A percentile compares a stretch with the other conserved stretches of the same genome.
These are phyloP conservation scores for Merodon equestris DNA, from an alignment of 2,888 invertebrate genomes.

Conservation along the genomic window DNA sequence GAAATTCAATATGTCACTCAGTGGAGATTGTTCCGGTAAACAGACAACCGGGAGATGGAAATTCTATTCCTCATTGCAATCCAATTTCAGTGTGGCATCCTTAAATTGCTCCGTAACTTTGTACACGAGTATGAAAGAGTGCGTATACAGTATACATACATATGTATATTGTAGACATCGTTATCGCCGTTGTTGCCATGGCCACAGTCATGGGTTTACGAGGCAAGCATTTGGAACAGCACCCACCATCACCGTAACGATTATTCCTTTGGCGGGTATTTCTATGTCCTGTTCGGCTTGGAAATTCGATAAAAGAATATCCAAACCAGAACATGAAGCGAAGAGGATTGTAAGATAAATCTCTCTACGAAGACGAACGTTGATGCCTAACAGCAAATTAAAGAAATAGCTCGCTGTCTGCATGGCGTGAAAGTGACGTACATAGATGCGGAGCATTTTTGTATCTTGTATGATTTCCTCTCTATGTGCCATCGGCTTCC, in stretches of 20 bases:
- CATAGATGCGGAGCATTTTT: neutral
- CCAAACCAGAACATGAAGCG: slow-evolving; percentile 1
- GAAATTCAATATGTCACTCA: slow-evolving; percentile 58
- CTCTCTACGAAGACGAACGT: slow-evolving; percentile 3
- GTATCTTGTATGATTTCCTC: slow-evolving; percentile 24
- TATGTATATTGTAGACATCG: slow-evolving; percentile 24
- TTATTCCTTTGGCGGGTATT: slow-evolving; percentile 20
- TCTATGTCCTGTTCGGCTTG: slow-evolving; percentile 25
- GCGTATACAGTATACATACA: too few species aligned
- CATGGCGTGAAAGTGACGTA: slow-evolving; percentile 6
- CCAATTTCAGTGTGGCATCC: slow-evolving; percentile 58
- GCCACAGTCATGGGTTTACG: slow-evolving; percentile 6
- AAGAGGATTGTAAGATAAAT: neutral
- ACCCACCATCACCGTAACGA: slow-evolving; percentile 2
- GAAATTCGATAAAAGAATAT: slow-evolving; percentile 15
- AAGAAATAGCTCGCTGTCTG: slow-evolving; percentile 3
- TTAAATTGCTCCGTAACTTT: slow-evolving; percentile 59
- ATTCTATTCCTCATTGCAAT: slow-evolving; percentile 57
- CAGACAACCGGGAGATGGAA: slow-evolving; percentile 51
- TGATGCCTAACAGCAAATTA: slow-evolving; percentile 32
- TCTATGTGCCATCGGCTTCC: slow-evolving; percentile 21
- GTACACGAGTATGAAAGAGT: neutral
- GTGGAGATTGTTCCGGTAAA: slow-evolving; percentile 50
- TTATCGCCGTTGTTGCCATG: slow-evolving; percentile 25
- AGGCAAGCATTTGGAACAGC: slow-evolving; percentile 6